Conservation (phyloP, 2,797 vertebrate genomes). For the Fundulus diaphanus region DNA sequence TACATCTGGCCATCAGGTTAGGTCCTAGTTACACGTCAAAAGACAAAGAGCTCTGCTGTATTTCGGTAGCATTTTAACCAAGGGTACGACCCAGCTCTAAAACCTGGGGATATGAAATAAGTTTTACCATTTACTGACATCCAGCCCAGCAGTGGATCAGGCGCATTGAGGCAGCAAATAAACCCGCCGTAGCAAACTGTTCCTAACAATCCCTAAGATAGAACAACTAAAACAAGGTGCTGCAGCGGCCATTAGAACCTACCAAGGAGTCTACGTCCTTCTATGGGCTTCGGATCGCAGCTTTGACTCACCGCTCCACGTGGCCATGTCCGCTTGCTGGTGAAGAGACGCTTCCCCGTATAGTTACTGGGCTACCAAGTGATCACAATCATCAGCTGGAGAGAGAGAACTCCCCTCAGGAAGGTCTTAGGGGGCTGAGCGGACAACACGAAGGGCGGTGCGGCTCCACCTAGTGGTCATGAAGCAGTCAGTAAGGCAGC, state of each 20-base stretch:
- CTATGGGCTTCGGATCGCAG: background rate
- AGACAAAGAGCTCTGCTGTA: too few relatives aligned
- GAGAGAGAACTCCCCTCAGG: background rate
- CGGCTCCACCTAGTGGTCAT: conserved; percentile 22
- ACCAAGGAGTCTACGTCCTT: background rate
- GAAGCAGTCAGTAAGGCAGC: conserved; percentile 16
- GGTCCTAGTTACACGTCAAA: too few relatives aligned
- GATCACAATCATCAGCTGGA: conserved; percentile 54
- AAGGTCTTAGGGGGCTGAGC: background rate
- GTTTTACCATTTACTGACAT: too few relatives aligned
- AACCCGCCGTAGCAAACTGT: too few relatives aligned
- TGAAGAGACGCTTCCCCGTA: conserved; percentile 9
- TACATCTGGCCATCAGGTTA: too few relatives aligned
- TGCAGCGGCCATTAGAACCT: background rate
- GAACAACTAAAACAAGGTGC: background rate
- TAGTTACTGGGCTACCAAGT: background rate
- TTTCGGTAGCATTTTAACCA: too few relatives aligned
- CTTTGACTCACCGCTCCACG: conserved; percentile 1
- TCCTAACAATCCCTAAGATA: too few relatives aligned
- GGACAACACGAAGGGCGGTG: conserved; percentile 6
- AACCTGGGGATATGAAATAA: too few relatives aligned
- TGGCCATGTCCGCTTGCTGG: conserved; percentile 30
- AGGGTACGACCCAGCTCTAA: too few relatives aligned
- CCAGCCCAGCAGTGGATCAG: too few relatives aligned
- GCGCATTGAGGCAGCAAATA: too few relatives aligned